These are phyloP conservation scores for Polyodon spathula DNA, from an alignment of 2,113 vertebrate species.

Conservation along the genomic window DNA sequence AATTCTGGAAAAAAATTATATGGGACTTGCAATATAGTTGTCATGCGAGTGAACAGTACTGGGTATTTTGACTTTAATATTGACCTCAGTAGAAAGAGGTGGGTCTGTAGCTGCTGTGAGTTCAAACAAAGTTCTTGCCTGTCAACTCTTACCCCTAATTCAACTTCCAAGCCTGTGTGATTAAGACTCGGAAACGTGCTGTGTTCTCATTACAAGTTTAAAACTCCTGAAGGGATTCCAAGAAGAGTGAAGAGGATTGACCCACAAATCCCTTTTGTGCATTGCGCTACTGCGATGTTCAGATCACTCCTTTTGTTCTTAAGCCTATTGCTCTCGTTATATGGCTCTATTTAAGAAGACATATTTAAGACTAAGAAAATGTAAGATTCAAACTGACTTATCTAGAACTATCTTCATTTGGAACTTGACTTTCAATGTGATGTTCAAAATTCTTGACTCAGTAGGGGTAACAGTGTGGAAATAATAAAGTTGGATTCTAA, in stretches of 20 bases:
- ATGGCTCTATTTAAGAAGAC: constrained; percentile 21
- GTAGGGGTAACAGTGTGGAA: no score
- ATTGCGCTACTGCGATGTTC: constrained; percentile 29
- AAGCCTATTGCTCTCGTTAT: constrained; percentile 40
- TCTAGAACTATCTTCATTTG: no score
- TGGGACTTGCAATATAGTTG: no score
- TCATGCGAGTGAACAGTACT: no score
- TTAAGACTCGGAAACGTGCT: constrained; percentile 45
- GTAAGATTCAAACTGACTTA: no score
- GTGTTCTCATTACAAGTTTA: constrained; percentile 41
- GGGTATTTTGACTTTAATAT: constrained; percentile 38
- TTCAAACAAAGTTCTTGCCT: constrained; percentile 55
- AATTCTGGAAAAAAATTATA: no score
- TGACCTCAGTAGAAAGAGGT: constrained; percentile 55
- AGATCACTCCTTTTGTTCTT: constrained; percentile 54
- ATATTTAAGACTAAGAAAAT: constrained; percentile 17
- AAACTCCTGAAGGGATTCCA: constrained; percentile 38
- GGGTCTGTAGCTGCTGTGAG: constrained; percentile 41
- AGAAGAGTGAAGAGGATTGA: constrained; percentile 41
- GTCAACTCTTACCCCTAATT: constrained; percentile 15
- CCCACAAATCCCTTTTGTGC: constrained; percentile 46
- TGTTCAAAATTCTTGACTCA: no score
- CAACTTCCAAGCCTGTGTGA: constrained; percentile 22
- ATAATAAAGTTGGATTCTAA: no score
- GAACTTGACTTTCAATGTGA: no score